Evolutionary conservation across 1,140 invertebrate species (phyloP), one percentile per base, ranked within the genome.

Genomic region (Drosophila fuyamai): DNA sequence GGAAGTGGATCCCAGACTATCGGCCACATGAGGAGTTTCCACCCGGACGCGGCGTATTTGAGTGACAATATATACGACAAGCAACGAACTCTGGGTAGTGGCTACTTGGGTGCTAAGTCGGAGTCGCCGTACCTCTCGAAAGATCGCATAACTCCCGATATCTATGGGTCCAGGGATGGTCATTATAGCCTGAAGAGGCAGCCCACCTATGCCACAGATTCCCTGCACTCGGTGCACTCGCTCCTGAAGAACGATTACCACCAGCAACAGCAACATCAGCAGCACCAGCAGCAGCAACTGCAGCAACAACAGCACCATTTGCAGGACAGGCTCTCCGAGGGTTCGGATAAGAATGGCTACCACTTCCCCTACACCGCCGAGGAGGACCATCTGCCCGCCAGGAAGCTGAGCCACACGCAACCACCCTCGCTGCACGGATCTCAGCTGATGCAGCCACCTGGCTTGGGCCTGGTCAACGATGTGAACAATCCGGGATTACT

Each of bases 341-440:
- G 94, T 1, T 96, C 96, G 2, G 96, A 96, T 44, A 95, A 95
- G 55, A 96, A 96, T 76, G 96, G 96, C 92, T 97, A 96, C 92
- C 91, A 95, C 54, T 96, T 96, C 78, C 96, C 96, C 0, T 96
- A 96, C 77, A 96, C 95, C 32, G 94, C 93, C 4, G 93, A 94
- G 59, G 94, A 94, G 66, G 94, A 94, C 65, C 93, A 94, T 55
- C 90, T 94, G 12, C 82, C 93, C 7, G 93, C 94, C 3, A 93
- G 93, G 12, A 94, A 94, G 55, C 76, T 90, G 12, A 92, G 83
- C 13, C 80, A 71, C 57, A 81, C 58, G 6, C 80, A 81, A 27
- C 74, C 83, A 9, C 75, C 88, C 0, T 78, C 74, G 8, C 60
- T 91, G 13, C 83, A 90, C 90, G 93, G 79, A 56, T 94, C 38